Base-by-base conservation (phyloP, 2,888 invertebrate genomes). In the Craniophora ligustri region DNA sequence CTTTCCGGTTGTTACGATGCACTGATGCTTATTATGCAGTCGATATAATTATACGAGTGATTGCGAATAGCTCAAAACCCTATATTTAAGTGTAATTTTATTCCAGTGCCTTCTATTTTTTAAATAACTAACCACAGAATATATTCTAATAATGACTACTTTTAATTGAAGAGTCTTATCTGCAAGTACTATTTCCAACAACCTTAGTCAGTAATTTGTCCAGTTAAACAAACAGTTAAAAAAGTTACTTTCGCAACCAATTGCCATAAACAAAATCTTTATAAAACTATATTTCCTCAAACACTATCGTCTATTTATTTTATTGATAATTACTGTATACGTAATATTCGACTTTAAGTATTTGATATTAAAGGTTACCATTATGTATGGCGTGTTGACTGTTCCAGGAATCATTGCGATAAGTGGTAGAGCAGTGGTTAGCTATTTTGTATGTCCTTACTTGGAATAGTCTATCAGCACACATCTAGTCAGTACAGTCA, bases 391-490 rank as follows among this genome's bases (percentile, higher is more conserved):
- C 32, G 28, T 21, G 16, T 28, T 34, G 8, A 11, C 21, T 26
- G 28, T 74, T 70, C 61, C 57, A 50, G 57, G 57, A 60, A 74
- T 60, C 16, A 44, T 47, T 59, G 48, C 56, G 75, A 72, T 75
- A 72, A 54, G 53, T 50, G 35, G 15, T 40, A 40, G 49, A 42
- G 35, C 46, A 50, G 32, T 35, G 31, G 39, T 65, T 45, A 28
- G 40, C 13, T 23, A 15, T 34, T 41, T 40, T 34, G n/a, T n/a
- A 46, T 58, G 65, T 31, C 31, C n/a, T n/a, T n/a, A n/a, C n/a
- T n/a, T n/a, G n/a, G n/a, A n/a, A n/a, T n/a, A n/a, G n/a, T n/a
- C n/a, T n/a, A n/a, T n/a, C n/a, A n/a, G n/a, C n/a, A n/a, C n/a
- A n/a, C n/a, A n/a, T n/a, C n/a, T n/a, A n/a, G n/a, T n/a, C n/a